phyloP scores from a whole-genome alignment of 2,888 invertebrate species.

The Limenitis camilla region DNA sequence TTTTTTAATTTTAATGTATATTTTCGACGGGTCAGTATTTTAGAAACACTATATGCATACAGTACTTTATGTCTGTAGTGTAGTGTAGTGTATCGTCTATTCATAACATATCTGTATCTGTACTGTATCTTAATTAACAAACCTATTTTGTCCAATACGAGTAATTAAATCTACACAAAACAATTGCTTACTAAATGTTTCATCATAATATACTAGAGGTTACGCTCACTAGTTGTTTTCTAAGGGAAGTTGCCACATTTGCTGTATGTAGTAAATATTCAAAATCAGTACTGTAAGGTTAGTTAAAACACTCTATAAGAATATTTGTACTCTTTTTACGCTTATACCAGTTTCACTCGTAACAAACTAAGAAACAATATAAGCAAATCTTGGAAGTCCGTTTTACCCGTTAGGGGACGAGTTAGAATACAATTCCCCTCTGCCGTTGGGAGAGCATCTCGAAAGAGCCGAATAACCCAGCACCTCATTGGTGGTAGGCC shows the following conservation, averaged over 20 bases:
- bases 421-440: too few relatives aligned
- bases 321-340: background rate
- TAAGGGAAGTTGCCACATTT: constrained; percentile 36
- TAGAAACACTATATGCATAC: too few relatives aligned
- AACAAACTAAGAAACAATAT: too few relatives aligned
- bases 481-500: too few relatives aligned
- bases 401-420: too few relatives aligned
- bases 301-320: background rate
- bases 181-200: constrained; percentile 15
- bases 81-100: background rate
- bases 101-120: background rate
- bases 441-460: too few relatives aligned
- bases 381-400: too few relatives aligned
- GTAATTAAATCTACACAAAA: constrained; percentile 11
- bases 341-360: background rate
- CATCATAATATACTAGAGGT: constrained; percentile 13
- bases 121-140: background rate
- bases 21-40: too few relatives aligned
- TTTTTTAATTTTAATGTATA: too few relatives aligned
- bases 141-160: background rate
- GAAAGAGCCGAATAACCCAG: too few relatives aligned
- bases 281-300: constrained; percentile 8
- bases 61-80: too few relatives aligned
- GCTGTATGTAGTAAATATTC: background rate
- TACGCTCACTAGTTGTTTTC: constrained; percentile 28